Evolutionary conservation across 30 jellyfish, hydroid and myxozoan species (phyloP), one percentile per base, ranked within the genome.

Genomic region (Aurelia sp.): DNA sequence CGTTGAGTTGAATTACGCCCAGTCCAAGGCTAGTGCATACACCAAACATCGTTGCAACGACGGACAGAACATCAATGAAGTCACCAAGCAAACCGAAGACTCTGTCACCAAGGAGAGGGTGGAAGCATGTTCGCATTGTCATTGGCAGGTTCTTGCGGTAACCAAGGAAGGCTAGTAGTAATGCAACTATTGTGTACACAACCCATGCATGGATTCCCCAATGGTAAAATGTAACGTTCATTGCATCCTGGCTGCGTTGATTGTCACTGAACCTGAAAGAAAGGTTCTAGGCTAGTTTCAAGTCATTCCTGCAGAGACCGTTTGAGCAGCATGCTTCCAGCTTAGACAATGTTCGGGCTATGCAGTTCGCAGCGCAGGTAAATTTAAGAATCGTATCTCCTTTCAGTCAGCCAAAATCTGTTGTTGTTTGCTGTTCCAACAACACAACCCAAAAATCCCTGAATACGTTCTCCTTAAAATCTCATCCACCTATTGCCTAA

Each of bases 181-280:
- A 76, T 9, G 96, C 98, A 67, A 87, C 67, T 53, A 92, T 82
- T 5, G 85, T 84, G 82, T 92, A 92, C 62, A 92, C 98, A 66
- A 87, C 68, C 97, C 97, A 92, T 23, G 93, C 98, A 74, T 92
- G 98, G 20, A 92, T 77, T 18, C 98, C 98, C 98, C 98, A 92
- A 59, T 92, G 98, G 80, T 73, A 92, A 61, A 72, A 87, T 27
- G 98, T 87, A 62, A 92, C 69, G 70, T 92, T 92, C 50, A 92
- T 86, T 0, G 98, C 97, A 73, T 92, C 98, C 70, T 92, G 98
- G 33, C 96, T 84, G 51, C 91, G 86, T 53, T 86, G 96, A 59
- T 92, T 92, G 90, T 92, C 96, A 51, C 41, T 86, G 52, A 74
- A 79, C 68, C 98, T 92, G 33, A 23, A 59, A 52, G 44, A 44